Conservation (phyloP, 2,113 vertebrate genomes). For the Spheniscus mendiculus region DNA sequence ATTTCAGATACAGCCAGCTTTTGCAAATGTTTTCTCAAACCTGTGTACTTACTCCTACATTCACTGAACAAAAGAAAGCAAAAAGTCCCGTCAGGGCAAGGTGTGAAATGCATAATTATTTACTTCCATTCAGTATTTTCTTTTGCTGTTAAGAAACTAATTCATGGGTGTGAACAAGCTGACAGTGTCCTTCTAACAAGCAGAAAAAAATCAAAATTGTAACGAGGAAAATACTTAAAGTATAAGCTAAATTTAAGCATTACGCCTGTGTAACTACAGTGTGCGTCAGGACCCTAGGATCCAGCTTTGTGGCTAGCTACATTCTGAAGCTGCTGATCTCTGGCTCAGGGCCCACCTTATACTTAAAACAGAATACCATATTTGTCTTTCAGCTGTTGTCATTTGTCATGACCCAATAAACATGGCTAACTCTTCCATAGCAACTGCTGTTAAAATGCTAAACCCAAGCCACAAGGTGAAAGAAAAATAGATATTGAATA, state of each 20-base stretch:
- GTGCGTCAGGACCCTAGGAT: not conserved
- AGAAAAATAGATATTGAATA: not conserved
- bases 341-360: slow-evolving; percentile 64
- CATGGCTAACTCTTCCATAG: slow-evolving; percentile 62
- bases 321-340: slow-evolving; percentile 44
- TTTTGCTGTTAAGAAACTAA: not conserved
- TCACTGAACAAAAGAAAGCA: not conserved
- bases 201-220: not conserved
- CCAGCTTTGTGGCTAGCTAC: slow-evolving; percentile 44
- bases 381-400: slow-evolving; percentile 76
- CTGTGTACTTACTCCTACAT: not conserved
- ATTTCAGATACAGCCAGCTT: not conserved
- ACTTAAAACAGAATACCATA: slow-evolving; percentile 63
- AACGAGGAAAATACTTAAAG: not conserved
- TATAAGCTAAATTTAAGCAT: slow-evolving; percentile 3
- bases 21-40: not conserved
- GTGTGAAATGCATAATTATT: not conserved
- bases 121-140: not conserved
- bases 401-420: slow-evolving; percentile 71
- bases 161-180: not conserved
- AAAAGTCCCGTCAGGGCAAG: not conserved
- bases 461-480: not conserved
- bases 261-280: not conserved
- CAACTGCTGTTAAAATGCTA: slow-evolving; percentile 66
- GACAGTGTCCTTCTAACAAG: not conserved